Base-by-base conservation (phyloP, 2,113 vertebrate species). In the Stegastes partitus region DNA sequence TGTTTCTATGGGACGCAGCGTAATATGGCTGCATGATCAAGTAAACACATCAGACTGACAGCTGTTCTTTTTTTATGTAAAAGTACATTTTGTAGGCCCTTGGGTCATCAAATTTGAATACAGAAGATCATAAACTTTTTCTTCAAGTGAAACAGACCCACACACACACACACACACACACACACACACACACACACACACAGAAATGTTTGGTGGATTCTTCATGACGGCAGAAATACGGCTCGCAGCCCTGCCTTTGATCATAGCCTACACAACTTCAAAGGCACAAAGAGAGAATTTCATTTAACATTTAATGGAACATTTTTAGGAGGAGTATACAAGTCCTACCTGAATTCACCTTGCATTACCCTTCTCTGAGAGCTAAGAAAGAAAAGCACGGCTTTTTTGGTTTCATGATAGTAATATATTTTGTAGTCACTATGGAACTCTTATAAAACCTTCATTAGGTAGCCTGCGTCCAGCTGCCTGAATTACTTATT, bases 221-320 rank as follows among this genome's bases (percentile, higher is more conserved):
- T 58, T 67, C 47, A 65, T 70, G 58, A 84, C 81, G 78, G 65
- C 68, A 77, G 49, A 16, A 76, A 69, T 54, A 70, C 8, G 16
- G 68, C 87, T 85, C 14, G 11, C 73, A 89, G 83, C 73, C 69
- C 67, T 68, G 54, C 23, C 68, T 90, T 90, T 92, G 79, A 90
- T 90, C 84, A 66, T 57, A 61, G 66, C 77, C 78, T 61, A 80
- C 68, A 74, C 70, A 26, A 68, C 88, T 84, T 89, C 85, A 92
- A 90, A 92, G 77, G 39, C 55, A 82, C 77, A 87, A 62, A 85
- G 51, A 50, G 31, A 73, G 22, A 87, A 87, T 66, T 77, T 70
- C 53, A 85, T 84, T 86, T 67, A 82, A 68, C 65, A 74, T 82
- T 80, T 70, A 74, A 82, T 78, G 54, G 31, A 81, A 81, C 59